Conservation (phyloP, 2,797 vertebrate species). For the Myotis myotis region DNA sequence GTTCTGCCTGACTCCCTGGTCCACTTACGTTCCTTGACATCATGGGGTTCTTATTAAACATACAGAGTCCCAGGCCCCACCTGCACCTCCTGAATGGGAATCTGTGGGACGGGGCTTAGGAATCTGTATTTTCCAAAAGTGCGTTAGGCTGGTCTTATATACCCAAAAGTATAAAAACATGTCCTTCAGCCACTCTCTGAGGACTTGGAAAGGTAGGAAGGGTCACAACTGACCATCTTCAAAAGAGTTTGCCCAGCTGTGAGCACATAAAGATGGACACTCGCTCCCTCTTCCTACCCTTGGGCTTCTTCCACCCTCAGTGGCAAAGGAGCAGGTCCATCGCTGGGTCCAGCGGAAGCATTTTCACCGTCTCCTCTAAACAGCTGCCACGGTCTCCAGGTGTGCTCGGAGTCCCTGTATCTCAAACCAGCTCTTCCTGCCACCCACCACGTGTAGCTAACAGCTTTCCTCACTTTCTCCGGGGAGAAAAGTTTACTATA, state of each 20-base stretch:
- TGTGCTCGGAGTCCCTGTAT: neutral
- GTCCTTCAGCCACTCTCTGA: neutral
- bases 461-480: neutral
- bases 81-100: neutral
- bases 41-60: neutral
- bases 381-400: neutral
- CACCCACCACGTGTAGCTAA: neutral
- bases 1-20: neutral
- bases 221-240: neutral
- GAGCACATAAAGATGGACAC: neutral
- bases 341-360: neutral
- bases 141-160: neutral
- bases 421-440: neutral
- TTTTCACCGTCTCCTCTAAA: neutral
- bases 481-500: neutral
- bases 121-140: neutral
- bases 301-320: neutral
- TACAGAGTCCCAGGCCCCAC: neutral
- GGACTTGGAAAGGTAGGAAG: neutral
- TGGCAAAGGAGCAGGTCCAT: neutral
- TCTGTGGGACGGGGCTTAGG: neutral
- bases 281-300: neutral
- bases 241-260: neutral
- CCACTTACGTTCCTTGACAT: neutral
- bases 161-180: neutral